Base-by-base conservation (phyloP, 2,113 vertebrate genomes). In the Cygnus atratus region DNA sequence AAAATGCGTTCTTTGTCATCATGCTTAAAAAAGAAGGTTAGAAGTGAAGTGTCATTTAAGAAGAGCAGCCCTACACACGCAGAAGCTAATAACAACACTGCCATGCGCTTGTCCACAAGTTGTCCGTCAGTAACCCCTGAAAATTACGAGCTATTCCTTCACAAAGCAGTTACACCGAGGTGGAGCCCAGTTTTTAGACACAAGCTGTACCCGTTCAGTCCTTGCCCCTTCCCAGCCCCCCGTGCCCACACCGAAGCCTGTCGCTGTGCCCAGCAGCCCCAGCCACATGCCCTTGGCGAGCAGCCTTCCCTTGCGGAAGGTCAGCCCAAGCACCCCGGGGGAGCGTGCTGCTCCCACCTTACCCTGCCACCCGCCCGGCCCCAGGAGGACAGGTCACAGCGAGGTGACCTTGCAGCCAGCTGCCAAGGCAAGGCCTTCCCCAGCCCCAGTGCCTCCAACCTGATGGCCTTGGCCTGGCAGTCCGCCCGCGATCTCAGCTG, bases 321-420 rank as follows among this genome's bases (percentile, higher is more conserved):
- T 82, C 77, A 81, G 80, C 70, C 82, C 33, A 16, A 9, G 4
- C 1, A 3, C 31, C 57, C 57, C 35, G 59, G 81, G 87, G 20
- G 71, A 87, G 84, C 25, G 28, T 1, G 6, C 0, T 48, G 14
- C 41, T 54, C 79, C 87, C 65, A n/a, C 58, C 91, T 84, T 89
- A 91, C 87, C 41, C 33, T 24, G 68, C 92, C 87, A 92, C 82
- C 87, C 54, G 3, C 77, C 35, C 2, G 0, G 87, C 46, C 83
- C 90, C 75, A 35, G 70, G 59, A 88, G 84, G 81, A 35, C 70
- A 41, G 93, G 84, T 89, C 91, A 88, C 12, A 1, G 22, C 0
- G 26, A 93, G 93, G 91, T 92, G 89, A 96, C 46, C 16, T n/a
- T 3, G 24, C 25, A 92, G 87, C 35, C 88, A 78, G 88, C 83